Conservation (phyloP, 2,113 vertebrate genomes). For the Chrysemys picta region DNA sequence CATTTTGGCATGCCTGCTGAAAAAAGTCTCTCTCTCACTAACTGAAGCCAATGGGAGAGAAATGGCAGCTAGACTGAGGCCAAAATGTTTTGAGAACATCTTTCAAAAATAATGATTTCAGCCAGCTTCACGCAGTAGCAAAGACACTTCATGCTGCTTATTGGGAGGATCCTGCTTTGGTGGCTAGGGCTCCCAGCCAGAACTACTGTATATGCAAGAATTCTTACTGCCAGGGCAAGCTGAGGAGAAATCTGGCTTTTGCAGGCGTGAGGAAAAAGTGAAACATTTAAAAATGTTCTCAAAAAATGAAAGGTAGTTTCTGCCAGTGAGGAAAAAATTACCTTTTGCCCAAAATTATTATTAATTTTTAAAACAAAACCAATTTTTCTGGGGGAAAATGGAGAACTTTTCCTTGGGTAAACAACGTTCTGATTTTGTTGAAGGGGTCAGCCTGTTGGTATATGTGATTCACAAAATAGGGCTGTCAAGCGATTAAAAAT, state of each 20-base stretch:
- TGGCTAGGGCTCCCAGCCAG: background rate
- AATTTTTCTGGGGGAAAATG: background rate
- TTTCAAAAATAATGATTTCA: conserved; percentile 20
- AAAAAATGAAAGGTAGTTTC: background rate
- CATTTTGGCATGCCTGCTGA: background rate
- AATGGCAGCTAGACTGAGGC: background rate
- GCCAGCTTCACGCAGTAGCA: background rate
- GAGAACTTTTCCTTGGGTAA: background rate
- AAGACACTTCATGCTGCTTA: background rate
- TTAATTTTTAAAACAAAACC: background rate
- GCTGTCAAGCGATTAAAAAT: too few species aligned
- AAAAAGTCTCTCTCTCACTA: background rate
- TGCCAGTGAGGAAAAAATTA: background rate
- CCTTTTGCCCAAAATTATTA: background rate
- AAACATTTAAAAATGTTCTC: background rate
- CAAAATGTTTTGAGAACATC: background rate
- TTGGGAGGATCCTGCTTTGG: background rate
- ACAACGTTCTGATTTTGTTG: background rate
- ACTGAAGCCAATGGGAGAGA: background rate
- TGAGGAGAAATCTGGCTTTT: background rate
- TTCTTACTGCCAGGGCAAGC: background rate
- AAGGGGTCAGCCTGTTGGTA: background rate
- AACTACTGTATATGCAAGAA: background rate
- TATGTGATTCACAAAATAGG: background rate
- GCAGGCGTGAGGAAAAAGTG: background rate